Base-by-base conservation (phyloP, 1,140 invertebrate species). In the Zeugodacus cucurbitae region DNA sequence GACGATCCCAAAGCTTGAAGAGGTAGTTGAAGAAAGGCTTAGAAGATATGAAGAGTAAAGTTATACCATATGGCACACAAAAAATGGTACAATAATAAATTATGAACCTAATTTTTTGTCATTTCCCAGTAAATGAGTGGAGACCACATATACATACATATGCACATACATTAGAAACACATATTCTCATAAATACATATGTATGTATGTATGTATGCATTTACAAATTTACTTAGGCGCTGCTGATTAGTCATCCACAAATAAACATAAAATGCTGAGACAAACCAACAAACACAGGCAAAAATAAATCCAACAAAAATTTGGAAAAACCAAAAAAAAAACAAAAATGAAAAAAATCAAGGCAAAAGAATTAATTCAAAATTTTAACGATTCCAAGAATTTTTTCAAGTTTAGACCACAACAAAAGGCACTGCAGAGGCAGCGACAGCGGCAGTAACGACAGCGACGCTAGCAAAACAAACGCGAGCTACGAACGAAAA, bases 361-460 rank as follows among this genome's bases (percentile, higher is more conserved):
- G 44, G 74, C 74, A 82, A 82, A 44, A 82, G 74, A 82, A 54
- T 82, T 82, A 82, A 67, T 34, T 70, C 87, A 87, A 87, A 87
- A 87, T 87, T 87, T 87, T 41, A 87, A 67, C 87, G 87, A 87
- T 87, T 87, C 87, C 62, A 87, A 87, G 87, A 87, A 87, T 87
- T 87, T 48, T 87, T 87, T 87, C 87, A 87, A 87, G 87, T 87
- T 87, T 87, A 87, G n/a, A 87, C 62, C 57, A 67, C 32, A 87
- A 70, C 87, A 87, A 87, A 70, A 44, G n/a, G 7, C 10, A 87
- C 62, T 70, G 29, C 59, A 87, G 34, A 57, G 29, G 57, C 54
- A 86, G 29, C 48, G 37, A 29, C 14, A 87, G 57, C 44, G 37
- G 34, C 22, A 37, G 26, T 32, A 74, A n/a, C 70, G 20, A 34